Evolutionary conservation across 1,140 invertebrate genomes (phyloP).

Genomic region (Trichonephila clavipes): DNA sequence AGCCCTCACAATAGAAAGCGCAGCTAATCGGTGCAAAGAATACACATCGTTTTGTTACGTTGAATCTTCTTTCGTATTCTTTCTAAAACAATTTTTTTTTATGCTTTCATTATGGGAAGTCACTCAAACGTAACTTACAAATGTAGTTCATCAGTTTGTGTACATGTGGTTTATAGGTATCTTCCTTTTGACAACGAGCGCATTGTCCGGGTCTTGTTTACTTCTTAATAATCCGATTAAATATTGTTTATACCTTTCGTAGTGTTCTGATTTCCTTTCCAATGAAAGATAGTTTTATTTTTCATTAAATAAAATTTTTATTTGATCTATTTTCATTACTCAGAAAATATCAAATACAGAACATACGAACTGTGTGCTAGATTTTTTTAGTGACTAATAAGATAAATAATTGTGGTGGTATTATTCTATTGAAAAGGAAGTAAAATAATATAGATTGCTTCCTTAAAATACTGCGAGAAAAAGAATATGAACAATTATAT

Average conservation of each 20-base stretch:
- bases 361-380: too few species aligned
- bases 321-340: too few species aligned
- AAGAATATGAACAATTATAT: too few species aligned
- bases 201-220: background rate
- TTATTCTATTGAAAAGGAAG: too few species aligned
- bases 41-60: background rate
- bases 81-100: slow-evolving; percentile 23
- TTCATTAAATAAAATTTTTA: too few species aligned
- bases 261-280: background rate
- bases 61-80: background rate
- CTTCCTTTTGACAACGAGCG: background rate
- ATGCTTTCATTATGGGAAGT: background rate
- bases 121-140: slow-evolving; percentile 16
- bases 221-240: slow-evolving; percentile 18
- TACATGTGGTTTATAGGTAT: background rate
- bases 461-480: too few species aligned
- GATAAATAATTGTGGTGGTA: too few species aligned
- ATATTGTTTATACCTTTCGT: background rate
- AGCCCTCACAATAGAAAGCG: background rate
- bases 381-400: too few species aligned
- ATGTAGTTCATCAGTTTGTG: slow-evolving; percentile 5
- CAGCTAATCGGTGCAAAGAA: background rate
- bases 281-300: too few species aligned
- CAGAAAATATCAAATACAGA: too few species aligned
- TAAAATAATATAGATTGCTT: too few species aligned